Evolutionary conservation across 2,888 invertebrate genomes (phyloP).

Genomic region (Drosophila prolongata): DNA sequence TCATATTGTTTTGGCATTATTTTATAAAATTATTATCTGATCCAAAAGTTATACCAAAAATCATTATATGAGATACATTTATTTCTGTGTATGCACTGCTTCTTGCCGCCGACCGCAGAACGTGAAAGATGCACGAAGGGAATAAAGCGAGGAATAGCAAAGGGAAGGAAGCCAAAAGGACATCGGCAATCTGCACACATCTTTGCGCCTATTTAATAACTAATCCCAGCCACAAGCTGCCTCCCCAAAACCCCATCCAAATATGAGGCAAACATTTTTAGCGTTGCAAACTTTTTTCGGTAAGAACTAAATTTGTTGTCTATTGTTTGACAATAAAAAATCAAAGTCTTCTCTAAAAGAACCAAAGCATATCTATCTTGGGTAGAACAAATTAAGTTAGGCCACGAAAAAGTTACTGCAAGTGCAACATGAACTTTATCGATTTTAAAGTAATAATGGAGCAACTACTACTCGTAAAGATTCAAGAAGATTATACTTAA

Average conservation of each 20-base stretch:
- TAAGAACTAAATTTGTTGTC: constrained; percentile 51
- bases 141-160: background rate
- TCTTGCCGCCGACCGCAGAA: constrained; percentile 28
- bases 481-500: no score
- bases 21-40: no score
- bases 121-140: constrained; percentile 7
- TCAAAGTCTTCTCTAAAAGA: constrained; percentile 44
- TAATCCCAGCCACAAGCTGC: constrained; percentile 53
- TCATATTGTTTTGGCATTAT: no score
- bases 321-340: constrained; percentile 67
- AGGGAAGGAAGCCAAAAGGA: constrained; percentile 8
- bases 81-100: constrained; percentile 52
- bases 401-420: background rate
- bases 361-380: background rate
- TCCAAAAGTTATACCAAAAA: no score
- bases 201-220: constrained; percentile 66
- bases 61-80: no score
- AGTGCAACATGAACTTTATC: no score
- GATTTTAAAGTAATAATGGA: no score
- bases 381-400: constrained; percentile 10
- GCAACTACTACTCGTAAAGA: no score
- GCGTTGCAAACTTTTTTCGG: constrained; percentile 47
- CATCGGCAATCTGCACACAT: constrained; percentile 10
- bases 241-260: background rate
- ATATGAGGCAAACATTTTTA: constrained; percentile 12